phyloP scores from a whole-genome alignment of 2,797 vertebrate genomes.

The Gambelia wislizenii region DNA sequence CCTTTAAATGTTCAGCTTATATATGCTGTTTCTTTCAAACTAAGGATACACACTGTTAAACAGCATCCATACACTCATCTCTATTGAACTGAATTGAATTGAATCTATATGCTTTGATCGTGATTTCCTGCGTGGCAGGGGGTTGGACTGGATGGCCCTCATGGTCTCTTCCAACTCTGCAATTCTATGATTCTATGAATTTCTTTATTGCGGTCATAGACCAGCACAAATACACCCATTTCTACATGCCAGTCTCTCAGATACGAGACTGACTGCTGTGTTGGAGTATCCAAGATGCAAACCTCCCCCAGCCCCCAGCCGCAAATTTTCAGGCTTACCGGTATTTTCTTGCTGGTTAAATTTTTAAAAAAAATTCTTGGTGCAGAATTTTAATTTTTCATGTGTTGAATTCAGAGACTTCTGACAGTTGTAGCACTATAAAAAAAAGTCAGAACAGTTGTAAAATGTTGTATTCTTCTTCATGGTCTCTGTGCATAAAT shows the following conservation, averaged over 20 bases:
- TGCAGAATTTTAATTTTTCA: not conserved
- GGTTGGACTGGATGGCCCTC: too few species aligned
- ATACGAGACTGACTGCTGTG: not conserved
- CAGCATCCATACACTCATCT: too few species aligned
- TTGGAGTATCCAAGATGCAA: not conserved
- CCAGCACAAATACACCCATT: too few species aligned
- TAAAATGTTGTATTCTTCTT: conserved; percentile 27
- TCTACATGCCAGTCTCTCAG: not conserved
- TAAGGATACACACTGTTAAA: not conserved
- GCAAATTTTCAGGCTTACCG: not conserved
- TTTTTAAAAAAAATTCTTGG: not conserved
- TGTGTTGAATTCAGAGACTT: not conserved
- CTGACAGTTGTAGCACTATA: conserved; percentile 36
- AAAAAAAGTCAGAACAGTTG: conserved; percentile 38
- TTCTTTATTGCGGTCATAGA: too few species aligned
- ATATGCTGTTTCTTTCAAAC: not conserved
- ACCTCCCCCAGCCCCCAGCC: not conserved
- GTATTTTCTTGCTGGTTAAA: not conserved
- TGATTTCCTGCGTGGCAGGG: too few species aligned
- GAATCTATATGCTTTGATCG: too few species aligned
- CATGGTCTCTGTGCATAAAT: too few species aligned
- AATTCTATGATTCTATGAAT: too few species aligned
- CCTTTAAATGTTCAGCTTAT: not conserved
- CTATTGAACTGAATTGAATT: too few species aligned
- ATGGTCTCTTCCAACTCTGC: too few species aligned